A percentile compares a stretch with the other conserved stretches of the same genome.
Evolutionary conservation across 1,140 invertebrate genomes (phyloP).

Genomic region (Oryctes rhinoceros): DNA sequence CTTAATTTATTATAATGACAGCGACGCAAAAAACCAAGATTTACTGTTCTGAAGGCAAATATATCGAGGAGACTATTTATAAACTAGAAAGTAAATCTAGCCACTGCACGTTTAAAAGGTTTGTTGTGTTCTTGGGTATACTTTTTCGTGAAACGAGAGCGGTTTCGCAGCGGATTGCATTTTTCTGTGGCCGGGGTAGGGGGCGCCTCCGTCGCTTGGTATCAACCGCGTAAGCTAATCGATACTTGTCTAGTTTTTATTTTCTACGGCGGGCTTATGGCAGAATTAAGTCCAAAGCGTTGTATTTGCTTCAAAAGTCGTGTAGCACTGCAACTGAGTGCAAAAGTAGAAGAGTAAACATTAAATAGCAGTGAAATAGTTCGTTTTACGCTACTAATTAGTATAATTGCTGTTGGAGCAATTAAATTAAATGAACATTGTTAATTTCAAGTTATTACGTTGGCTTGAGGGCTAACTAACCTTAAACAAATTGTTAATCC

Average conservation of each 20-base stretch:
- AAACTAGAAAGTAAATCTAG: conserved; percentile 9
- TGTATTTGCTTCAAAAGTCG: neutral
- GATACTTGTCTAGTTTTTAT: conserved; percentile 30
- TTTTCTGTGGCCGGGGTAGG: neutral
- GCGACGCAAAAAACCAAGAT: conserved; percentile 1
- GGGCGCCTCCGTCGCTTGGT: neutral
- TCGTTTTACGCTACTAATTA: conserved; percentile 9
- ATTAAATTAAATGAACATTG: no score
- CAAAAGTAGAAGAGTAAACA: no score
- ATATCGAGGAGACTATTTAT: conserved; percentile 20
- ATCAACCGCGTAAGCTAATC: conserved; percentile 20
- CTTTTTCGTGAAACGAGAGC: conserved; percentile 3
- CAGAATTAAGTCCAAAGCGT: neutral
- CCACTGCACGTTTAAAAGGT: conserved; percentile 21
- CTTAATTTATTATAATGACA: conserved; percentile 20
- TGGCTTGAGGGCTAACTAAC: no score
- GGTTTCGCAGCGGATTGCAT: conserved; percentile 11
- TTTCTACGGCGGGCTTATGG: neutral
- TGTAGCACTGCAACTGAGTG: no score
- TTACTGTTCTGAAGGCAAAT: conserved; percentile 11
- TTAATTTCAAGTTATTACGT: no score
- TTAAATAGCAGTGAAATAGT: neutral
- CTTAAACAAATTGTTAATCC: no score
- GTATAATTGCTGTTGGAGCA: conserved; percentile 42
- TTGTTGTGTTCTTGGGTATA: conserved; percentile 23